Evolutionary conservation across 2,888 invertebrate species (phyloP), one percentile per base, ranked within the genome.

Genomic region (Miltochrista miniata): DNA sequence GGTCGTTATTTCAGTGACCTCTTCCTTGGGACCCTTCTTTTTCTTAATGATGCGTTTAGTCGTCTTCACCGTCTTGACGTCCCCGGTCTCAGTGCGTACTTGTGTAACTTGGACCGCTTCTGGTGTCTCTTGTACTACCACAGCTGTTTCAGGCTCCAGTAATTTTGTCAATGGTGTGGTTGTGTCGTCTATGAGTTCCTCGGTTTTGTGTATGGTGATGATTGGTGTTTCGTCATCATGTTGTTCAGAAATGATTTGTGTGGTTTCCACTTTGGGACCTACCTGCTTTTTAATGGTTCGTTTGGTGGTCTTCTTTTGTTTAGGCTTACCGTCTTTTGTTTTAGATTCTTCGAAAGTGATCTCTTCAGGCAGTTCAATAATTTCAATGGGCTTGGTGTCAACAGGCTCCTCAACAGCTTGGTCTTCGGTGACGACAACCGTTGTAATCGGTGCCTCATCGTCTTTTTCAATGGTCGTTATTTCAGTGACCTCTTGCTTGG

Each of bases 21-120:
- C 61, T 12, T 87, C 61, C 52, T 45, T 34, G n/a, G 68, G 71
- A 3, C 76, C 61, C 15, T 51, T 70, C 51, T 54, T 62, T 50
- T 35, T 90, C 72, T 40, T 76, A 29, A 82, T 41, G 11, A 86
- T 71, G 49, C 85, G 83, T 10, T 64, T 65, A 0, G 56, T 66
- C 8, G 71, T 60, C 44, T 60, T 63, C 0, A 58, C 14, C 3
- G 61, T 72, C 52, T 82, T 83, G 1, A 74, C 38, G 1, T 66
- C 64, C 1, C 64, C 69, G 1, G 54, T 54, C 24, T 62, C 54
- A 0, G 65, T 58, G 0, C 46, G 52, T 0, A 64, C 54, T 51
- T 60, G 57, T 0, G 56, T 55, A 0, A 66, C 15, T 11, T 48
- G 29, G 0, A 52, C 49, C 11, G 45, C 35, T 42, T 56, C 52